Base-by-base conservation (phyloP, 2,797 vertebrate genomes). In the Characodon lateralis region DNA sequence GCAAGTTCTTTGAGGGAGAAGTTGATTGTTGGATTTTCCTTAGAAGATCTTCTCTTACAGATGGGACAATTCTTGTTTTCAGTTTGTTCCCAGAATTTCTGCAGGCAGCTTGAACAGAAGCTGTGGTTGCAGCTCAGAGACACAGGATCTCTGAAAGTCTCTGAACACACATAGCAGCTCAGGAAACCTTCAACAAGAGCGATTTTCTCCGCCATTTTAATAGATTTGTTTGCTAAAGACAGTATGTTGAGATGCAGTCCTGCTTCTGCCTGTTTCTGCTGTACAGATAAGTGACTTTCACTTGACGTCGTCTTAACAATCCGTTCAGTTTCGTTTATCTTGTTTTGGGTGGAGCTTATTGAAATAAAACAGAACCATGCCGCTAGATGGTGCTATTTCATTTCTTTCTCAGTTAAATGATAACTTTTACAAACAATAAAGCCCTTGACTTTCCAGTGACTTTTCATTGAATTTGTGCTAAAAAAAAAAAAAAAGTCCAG, bases 61-160 rank as follows among this genome's bases (percentile, higher is more conserved):
- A 0, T 65, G 31, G 95, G 95, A 61, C 59, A 61, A 28, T 61
- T 35, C 26, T 61, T 61, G 59, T 61, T 61, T 18, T 16, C 13
- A 61, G 59, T 31, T 18, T 61, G 14, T 31, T 31, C 59, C 59
- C 59, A 61, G 59, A 61, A 61, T 61, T 61, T 1, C 59, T 31
- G 14, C 59, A 61, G 28, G 59, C 59, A 61, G 14, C 26, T 86
- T 55, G 87, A 93, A 90, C 95, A 96, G 89, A 96, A 96, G 89
- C 91, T 96, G 92, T 96, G 96, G 59, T 85, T 74, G 77, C 96
- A 96, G 59, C 87, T 69, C 1, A 96, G 92, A 0, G 95, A 94
- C 74, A 94, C 94, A 2, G 95, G 95, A 6, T 96, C 93, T 12
- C 78, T 94, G 85, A 96, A 96, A 0, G 93, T 95, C 0, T 95